phyloP scores from a whole-genome alignment of 2,797 vertebrate species.

The Adelosebastes latens region DNA sequence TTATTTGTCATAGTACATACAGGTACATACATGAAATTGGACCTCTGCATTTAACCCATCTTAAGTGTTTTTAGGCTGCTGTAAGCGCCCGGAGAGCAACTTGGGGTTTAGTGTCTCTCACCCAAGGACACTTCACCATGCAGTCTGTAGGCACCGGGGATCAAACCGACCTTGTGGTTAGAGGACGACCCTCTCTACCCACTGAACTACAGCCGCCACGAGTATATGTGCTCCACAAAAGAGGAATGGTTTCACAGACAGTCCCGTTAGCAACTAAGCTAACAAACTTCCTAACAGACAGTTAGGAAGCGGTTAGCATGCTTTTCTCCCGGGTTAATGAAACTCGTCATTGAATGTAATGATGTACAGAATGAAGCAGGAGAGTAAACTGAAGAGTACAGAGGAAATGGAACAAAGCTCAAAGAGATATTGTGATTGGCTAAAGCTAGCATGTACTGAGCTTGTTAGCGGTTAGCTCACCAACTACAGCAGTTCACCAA shows the following conservation, averaged over 20 bases:
- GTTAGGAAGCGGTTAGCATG: background rate
- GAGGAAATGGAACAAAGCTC: background rate
- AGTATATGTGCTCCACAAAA: background rate
- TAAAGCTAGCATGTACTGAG: background rate
- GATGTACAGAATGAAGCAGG: background rate
- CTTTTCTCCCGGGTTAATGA: background rate
- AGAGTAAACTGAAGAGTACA: background rate
- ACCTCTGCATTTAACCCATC: too few relatives aligned
- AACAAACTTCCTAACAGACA: background rate
- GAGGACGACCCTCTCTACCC: rapidly evolving
- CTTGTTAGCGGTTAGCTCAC: background rate
- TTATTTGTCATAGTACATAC: too few relatives aligned
- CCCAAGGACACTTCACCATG: too few relatives aligned
- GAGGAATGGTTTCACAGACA: background rate
- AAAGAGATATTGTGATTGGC: background rate
- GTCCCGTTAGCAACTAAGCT: background rate
- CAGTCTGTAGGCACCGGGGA: too few relatives aligned
- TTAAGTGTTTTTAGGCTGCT: too few relatives aligned
- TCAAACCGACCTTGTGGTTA: too few relatives aligned
- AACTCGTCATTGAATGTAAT: background rate
- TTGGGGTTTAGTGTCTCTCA: too few relatives aligned
- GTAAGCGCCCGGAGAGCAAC: too few relatives aligned
- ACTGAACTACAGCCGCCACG: too few relatives aligned
- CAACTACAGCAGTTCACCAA: too few relatives aligned
- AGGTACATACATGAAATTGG: too few relatives aligned